Base-by-base conservation (phyloP, 2,888 invertebrate species). In the Eurois occulta region DNA sequence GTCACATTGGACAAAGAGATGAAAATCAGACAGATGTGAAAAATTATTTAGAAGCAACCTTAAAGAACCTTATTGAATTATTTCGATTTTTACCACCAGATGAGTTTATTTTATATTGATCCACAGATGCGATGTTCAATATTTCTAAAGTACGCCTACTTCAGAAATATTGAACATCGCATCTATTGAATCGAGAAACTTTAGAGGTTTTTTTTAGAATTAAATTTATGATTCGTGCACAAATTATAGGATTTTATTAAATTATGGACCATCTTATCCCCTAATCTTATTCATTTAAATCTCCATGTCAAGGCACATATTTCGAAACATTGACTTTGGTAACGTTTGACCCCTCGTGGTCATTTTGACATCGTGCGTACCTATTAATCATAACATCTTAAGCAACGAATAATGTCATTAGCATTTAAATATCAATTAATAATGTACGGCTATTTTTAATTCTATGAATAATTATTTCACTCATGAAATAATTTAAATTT, bases 301-400 rank as follows among this genome's bases (percentile, higher is more conserved):
- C 43, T 83, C 21, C 58, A 43, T 74, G 76, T 78, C 84, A 78
- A 8, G 84, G 84, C 41, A 60, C 46, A 32, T 4, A 68, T 86
- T 78, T 65, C 62, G 62, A 58, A 80, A 86, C 38, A 35, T 32
- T 68, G 58, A 46, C 48, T 65, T 69, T 46, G 48, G 41, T 64
- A 35, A 74, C 32, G 60, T 72, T 32, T 85, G 85, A 77, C 82
- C 69, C 66, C 67, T 65, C 18, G 77, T 65, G 77, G 67, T 73
- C 68, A 46, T 46, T 46, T 52, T 78, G 82, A 78, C 86, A 73
- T 80, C 75, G 24, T 48, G n/a, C 21, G 64, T 32, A 60, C 35
- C 70, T 64, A 85, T 81, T 70, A 77, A 77, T 85, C 72, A 77
- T 73, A 35, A 5, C 16, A 67, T 72, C 18, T 77, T 74, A 62